Evolutionary conservation across 2,797 vertebrate species (phyloP).

Genomic region (Lutjanus campechanus): DNA sequence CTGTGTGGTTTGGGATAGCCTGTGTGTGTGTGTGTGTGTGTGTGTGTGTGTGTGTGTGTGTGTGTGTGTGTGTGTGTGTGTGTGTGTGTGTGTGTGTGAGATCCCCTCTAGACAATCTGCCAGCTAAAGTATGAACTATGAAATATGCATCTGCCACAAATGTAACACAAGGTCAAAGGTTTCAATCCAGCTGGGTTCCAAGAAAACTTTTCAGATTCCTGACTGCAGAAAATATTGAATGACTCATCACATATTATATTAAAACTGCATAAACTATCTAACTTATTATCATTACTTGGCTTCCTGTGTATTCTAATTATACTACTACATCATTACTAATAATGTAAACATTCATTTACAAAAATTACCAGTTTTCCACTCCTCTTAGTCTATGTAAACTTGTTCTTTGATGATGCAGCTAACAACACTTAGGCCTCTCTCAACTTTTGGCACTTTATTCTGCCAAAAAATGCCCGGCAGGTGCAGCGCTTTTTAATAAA

Average conservation of each 20-base stretch:
- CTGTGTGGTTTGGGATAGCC: background rate
- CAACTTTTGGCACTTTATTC: background rate
- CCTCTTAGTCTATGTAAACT: background rate
- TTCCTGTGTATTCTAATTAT: background rate
- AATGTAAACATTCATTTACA: background rate
- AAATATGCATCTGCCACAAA: slow-evolving; percentile 37
- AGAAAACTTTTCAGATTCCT: background rate
- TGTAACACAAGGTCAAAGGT: slow-evolving; percentile 12
- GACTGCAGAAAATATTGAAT: background rate
- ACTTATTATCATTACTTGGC: background rate
- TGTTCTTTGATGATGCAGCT: background rate
- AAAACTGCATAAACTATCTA: background rate
- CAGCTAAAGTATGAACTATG: slow-evolving; percentile 7
- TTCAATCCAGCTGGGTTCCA: background rate
- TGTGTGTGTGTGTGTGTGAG: background rate
- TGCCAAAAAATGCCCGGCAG: slow-evolving; percentile 13
- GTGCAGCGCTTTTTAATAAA: background rate
- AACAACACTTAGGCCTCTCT: background rate
- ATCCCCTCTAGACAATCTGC: slow-evolving; percentile 16
- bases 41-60: slow-evolving; percentile 7
- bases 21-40: background rate
- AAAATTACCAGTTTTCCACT: background rate
- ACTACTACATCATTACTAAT: no score
- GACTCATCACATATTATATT: background rate
- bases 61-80: background rate